Base-by-base conservation (phyloP, 2,888 invertebrate species). In the Pteria penguin region DNA sequence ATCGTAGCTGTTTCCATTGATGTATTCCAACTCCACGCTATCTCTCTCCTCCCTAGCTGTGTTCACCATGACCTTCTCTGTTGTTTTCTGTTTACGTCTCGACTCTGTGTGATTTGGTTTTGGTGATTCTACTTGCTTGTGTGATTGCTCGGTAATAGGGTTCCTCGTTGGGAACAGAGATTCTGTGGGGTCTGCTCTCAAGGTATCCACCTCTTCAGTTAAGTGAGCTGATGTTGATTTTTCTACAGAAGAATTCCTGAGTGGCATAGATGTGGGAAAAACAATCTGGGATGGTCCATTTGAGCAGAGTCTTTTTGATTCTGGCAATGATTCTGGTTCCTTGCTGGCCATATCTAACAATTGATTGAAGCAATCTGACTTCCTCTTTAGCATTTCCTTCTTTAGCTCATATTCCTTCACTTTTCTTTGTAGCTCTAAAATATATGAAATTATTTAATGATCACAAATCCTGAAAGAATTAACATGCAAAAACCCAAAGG, bases 301-400 rank as follows among this genome's bases (percentile, higher is more conserved):
- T 24, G 36, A 45, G 24, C 65, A 24, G 26, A 32, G 32, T 26
- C 68, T 27, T 32, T 68, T 68, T 11, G 68, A 8, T 11, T 68
- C 68, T 2, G 54, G 68, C 55, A 68, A 2, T 11, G 31, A 32
- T 11, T 68, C 67, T 26, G 14, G 32, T 29, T 70, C 70, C 54
- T 72, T 77, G 36, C 75, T 73, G 29, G 76, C 52, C 24, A 77
- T 85, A n/a, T 83, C 83, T 67, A 88, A 73, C 11, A 88, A 68
- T 63, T 80, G 78, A 24, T 86, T 81, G 65, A 86, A 87, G 63
- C 84, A 85, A 61, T 86, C 86, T 69, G 86, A 84, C 73, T 84
- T 85, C 29, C 78, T 78, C 57, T 87, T 84, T 22, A 88, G 67
- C 14, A 86, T 65, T 63, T 84, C 79, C 72, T 86, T 82, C 58